Base-by-base conservation (phyloP, 2,113 vertebrate species). In the Cebidichthys violaceus region DNA sequence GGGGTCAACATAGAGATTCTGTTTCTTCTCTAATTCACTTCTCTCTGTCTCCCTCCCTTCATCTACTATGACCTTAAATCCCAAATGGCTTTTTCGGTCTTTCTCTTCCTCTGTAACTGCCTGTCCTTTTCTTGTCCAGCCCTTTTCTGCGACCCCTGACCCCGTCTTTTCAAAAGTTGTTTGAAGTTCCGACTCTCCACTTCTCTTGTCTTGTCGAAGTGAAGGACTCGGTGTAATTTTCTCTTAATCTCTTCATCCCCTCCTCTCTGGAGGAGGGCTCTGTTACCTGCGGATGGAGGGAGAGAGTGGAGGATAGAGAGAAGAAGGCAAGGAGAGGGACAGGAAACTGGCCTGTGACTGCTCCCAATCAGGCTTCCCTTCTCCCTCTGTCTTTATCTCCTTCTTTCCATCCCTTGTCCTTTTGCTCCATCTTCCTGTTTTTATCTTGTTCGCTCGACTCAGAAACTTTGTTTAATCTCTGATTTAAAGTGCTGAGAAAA, bases 231-330 rank as follows among this genome's bases (percentile, higher is more conserved):
- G 86, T 92, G 88, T 91, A 92, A 93, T 93, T 93, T 93, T 69
- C 90, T 82, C 83, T 80, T 94, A 91, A 95, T 94, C 92, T 92
- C 81, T 90, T 93, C 88, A 92, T 94, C 90, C 86, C 22, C 61
- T 85, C 57, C 66, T 86, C 71, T 77, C 39, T 1, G 33, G 70
- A 80, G 83, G 72, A 66, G 79, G 71, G 81, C 81, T 86, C 68
- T 37, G 62, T 89, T 93, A 91, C 92, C 87, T 92, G 78, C 9
- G 17, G 79, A 88, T 20, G 37, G 81, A 71, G 61, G 65, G 35
- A 69, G 29, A 55, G 29, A 50, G 55, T 2, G 35, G 52, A 29
- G 60, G 70, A 55, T 3, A 1, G 18, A 9, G 62, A 73, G 70
- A 64, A 45, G 62, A 45, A 59, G 50, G 45, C 37, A 71, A 37